Evolutionary conservation across 2,888 invertebrate genomes (phyloP).

Genomic region (Dicycla oo): DNA sequence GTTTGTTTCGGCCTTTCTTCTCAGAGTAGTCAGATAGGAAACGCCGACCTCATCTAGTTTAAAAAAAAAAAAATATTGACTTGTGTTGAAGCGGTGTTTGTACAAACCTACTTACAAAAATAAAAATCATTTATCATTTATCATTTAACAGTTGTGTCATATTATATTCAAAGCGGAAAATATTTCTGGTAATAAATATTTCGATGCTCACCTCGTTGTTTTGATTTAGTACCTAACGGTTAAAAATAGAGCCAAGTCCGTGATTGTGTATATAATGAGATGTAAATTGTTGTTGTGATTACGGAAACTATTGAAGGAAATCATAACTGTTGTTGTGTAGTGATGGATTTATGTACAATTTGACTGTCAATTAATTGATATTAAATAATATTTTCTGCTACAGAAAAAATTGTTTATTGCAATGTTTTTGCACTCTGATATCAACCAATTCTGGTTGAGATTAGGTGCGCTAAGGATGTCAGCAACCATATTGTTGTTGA

Average conservation of each 20-base stretch:
- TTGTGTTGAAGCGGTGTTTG: no score
- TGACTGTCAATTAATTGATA: background rate
- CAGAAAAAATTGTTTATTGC: background rate
- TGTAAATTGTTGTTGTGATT: background rate
- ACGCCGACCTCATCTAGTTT: no score
- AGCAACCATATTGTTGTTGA: no score
- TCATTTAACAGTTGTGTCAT: no score
- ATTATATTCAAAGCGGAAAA: background rate
- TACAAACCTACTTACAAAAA: no score
- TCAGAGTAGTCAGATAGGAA: no score
- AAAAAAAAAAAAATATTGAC: no score
- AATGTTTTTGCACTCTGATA: background rate
- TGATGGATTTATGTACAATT: background rate
- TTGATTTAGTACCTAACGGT: background rate
- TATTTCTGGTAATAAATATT: slow-evolving; percentile 5
- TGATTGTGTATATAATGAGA: background rate
- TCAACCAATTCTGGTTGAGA: no score
- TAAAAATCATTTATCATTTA: no score
- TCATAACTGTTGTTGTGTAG: background rate
- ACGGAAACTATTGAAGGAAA: background rate
- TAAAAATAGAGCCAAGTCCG: background rate
- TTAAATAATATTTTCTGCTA: slow-evolving; percentile 6
- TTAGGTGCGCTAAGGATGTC: no score
- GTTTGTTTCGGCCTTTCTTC: no score
- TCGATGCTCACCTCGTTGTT: background rate